A percentile compares a stretch with the other conserved stretches of the same genome.
phyloP scores from a whole-genome alignment of 1,140 invertebrate species.

The Pseudomyrmex dendroicus region DNA sequence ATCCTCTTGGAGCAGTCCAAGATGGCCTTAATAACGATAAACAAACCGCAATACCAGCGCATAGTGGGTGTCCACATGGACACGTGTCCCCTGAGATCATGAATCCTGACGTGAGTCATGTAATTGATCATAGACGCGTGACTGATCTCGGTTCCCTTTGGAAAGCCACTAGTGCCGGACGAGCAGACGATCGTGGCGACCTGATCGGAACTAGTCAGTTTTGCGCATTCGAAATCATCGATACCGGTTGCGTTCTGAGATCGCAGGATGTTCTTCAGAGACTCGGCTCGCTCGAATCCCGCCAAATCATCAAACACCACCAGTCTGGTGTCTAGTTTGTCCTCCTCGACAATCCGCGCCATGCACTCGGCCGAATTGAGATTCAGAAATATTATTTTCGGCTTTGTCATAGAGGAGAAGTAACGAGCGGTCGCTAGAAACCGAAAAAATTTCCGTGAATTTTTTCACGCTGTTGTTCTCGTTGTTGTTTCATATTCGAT shows the following conservation, averaged over 20 bases:
- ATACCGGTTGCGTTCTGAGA: conserved; percentile 37
- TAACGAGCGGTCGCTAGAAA: conserved; percentile 74
- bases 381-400: conserved; percentile 80
- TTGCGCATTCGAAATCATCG: conserved; percentile 38
- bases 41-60: conserved; percentile 45
- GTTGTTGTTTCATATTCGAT: not conserved
- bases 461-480: not conserved
- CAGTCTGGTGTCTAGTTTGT: conserved; percentile 68
- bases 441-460: conserved; percentile 1
- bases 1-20: conserved; percentile 36
- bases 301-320: conserved; percentile 74
- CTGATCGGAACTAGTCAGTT: conserved; percentile 66
- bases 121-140: conserved; percentile 54
- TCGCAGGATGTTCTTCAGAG: conserved; percentile 66
- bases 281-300: conserved; percentile 24
- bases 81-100: conserved; percentile 37
- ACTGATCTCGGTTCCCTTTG: conserved; percentile 72
- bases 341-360: conserved; percentile 64
- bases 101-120: conserved; percentile 43
- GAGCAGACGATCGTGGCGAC: conserved; percentile 78
- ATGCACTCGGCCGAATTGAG: conserved; percentile 64
- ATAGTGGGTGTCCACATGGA: conserved; percentile 47
- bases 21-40: conserved; percentile 46
- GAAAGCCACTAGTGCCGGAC: conserved; percentile 78
- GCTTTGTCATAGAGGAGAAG: conserved; percentile 77